Conservation (phyloP, 2,797 vertebrate genomes). For the Catharus ustulatus region DNA sequence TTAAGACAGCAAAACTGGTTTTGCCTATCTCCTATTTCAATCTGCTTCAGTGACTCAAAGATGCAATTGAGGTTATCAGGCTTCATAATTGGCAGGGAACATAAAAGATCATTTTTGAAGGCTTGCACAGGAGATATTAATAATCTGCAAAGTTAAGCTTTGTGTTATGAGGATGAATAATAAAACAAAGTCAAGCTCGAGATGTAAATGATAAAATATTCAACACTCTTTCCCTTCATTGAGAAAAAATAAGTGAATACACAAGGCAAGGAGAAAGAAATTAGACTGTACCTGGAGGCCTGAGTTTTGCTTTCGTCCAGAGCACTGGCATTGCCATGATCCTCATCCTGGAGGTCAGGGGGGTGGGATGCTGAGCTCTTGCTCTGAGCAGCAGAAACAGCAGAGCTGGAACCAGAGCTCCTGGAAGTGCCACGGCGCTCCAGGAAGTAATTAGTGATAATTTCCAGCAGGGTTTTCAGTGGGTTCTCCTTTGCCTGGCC, state of each 20-base stretch:
- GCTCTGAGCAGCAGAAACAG: background rate
- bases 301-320: constrained; percentile 1
- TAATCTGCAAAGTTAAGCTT: background rate
- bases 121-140: background rate
- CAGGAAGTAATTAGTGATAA: constrained; percentile 88
- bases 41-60: background rate
- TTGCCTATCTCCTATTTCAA: background rate
- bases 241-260: background rate
- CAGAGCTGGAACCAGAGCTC: background rate
- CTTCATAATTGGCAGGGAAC: background rate
- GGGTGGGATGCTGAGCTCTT: constrained; percentile 36
- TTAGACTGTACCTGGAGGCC: constrained; percentile 71
- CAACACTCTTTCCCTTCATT: background rate
- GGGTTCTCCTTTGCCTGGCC: constrained; percentile 83
- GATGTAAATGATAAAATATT: background rate
- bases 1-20: background rate
- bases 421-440: constrained; percentile 67
- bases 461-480: constrained; percentile 90
- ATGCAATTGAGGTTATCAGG: background rate
- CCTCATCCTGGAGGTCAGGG: constrained; percentile 45
- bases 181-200: background rate
- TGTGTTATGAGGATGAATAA: background rate
- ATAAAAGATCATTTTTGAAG: background rate
- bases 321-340: background rate
- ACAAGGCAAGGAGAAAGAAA: background rate